Base-by-base conservation (phyloP, 2,797 vertebrate genomes). In the Peromyscus melanophrys region DNA sequence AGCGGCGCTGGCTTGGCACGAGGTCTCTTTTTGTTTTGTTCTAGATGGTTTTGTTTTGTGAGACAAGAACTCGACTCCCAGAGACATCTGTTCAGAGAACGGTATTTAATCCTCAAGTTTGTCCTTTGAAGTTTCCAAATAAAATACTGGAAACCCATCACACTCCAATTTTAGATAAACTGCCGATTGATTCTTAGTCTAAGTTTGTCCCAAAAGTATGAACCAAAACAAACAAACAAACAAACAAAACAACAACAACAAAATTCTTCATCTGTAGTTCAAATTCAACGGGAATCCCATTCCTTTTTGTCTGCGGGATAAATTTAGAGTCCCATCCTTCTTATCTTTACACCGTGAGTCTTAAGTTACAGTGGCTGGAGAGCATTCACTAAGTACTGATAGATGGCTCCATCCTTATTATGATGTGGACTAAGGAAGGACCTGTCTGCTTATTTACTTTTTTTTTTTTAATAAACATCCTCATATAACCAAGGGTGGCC, bases 191-290 rank as follows among this genome's bases (percentile, higher is more conserved):
- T 49, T 87, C 84, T 75, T 59, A 88, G 5, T 43, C 29, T 21
- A 21, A 31, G n/a, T 11, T 57, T 88, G 25, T 73, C 6, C 34
- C 69, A 92, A 63, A 73, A 94, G 69, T 80, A 67, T 65, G 40
- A 13, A 12, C 11, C 1, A 0, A 27, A 43, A 19, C n/a, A 43
- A 84, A 13, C 57, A 59, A 21, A 59, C 40, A 43, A 12, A 55
- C 14, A 88, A 88, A 90, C 83, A 96, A 83, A 29, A 23, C 21
- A 46, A 49, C 46, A 49, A 49, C 49, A 49, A 49, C 49, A 49
- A 55, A 67, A 27, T 65, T 29, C 16, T 87, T 95, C 80, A 49
- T 65, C 49, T 85, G 65, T 92, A 96, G 93, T 94, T 96, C 21
- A 90, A 82, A 84, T 63, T 84, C 49, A 83, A 78, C 1, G 73